Conservation (phyloP, 2,113 vertebrate species). For the Triplophysa rosa region DNA sequence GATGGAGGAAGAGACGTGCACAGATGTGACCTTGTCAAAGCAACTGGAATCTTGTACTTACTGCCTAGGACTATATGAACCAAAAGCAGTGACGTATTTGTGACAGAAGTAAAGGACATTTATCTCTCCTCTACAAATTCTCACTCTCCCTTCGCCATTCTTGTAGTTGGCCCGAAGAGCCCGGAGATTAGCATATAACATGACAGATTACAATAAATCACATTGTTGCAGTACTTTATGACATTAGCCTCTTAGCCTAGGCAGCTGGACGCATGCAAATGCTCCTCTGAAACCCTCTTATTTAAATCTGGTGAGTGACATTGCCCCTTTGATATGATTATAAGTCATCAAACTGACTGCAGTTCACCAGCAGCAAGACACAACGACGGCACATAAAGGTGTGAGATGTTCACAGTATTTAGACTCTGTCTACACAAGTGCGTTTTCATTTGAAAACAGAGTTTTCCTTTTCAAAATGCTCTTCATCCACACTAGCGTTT, state of each 20-base stretch:
- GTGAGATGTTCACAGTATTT: conserved; percentile 85
- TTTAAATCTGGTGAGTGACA: conserved; percentile 98
- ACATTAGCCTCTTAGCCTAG: conserved; percentile 98
- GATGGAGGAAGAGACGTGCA: conserved; percentile 67
- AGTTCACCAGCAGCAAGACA: conserved; percentile 92
- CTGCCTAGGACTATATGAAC: conserved; percentile 86
- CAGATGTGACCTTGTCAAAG: conserved; percentile 90
- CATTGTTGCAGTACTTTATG: conserved; percentile 91
- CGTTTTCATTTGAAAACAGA: too few species aligned
- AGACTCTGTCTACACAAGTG: conserved; percentile 71
- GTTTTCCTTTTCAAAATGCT: too few species aligned
- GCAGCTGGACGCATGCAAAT: conserved; percentile 96
- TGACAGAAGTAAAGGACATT: conserved; percentile 72
- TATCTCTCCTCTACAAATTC: conserved; percentile 82
- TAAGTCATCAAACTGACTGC: conserved; percentile 95
- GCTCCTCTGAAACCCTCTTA: conserved; percentile 94
- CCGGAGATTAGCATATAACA: conserved; percentile 99
- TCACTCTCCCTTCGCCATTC: conserved; percentile 70
- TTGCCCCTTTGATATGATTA: conserved; percentile 99
- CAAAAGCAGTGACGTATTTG: conserved; percentile 82
- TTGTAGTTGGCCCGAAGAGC: conserved; percentile 88
- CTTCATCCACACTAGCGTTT: too few species aligned
- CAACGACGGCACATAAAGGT: conserved; percentile 86
- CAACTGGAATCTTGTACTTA: conserved; percentile 84
- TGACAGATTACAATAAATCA: conserved; percentile 99